Base-by-base conservation (phyloP, 92 coral and sea anemone species). In the Parazoanthus darwini region DNA sequence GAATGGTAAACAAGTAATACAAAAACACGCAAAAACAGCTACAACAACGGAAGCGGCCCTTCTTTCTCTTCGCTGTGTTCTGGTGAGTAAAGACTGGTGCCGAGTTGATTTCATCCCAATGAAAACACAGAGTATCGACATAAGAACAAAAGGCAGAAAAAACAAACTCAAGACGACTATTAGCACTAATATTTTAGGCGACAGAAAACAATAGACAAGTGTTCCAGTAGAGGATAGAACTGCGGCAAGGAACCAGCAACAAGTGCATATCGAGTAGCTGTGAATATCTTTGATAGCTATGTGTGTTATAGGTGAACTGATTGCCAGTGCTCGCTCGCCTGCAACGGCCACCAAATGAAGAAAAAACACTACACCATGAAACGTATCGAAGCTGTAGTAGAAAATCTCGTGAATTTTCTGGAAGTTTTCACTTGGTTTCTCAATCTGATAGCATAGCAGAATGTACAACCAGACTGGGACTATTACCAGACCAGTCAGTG, bases 21-120 rank as follows among this genome's bases (percentile, higher is more conserved):
- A 81, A 63, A 63, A 59, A 23, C 73, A 35, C 5, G 48, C 50
- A 22, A 81, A 63, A 23, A 63, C 74, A 9, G 44, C 33, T 9
- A 22, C 33, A 11, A 38, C 74, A 23, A 54, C 56, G 37, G 8
- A 8, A 39, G 85, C 44, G 35, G 85, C 74, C 18, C 85, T 37
- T 63, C 54, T 36, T 66, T 81, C 85, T 81, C 33, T 38, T 36
- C 74, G 74, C 33, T 81, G 85, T 33, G 85, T 81, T 81, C 85
- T 81, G 71, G 85, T 38, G 20, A 63, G 16, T 5, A 58, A 46
- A 44, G 50, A 1, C 14, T 77, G 44, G 85, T 66, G 16, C 35
- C 33, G 48, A 23, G 29, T 38, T 22, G 85, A 37, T 37, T 58
- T 81, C 9, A 22, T 10, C 33, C 74, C 71, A 33, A 37, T 58